These are phyloP conservation scores for Tipula vernalis DNA, from an alignment of 2,888 invertebrate genomes.

Conservation along the genomic window DNA sequence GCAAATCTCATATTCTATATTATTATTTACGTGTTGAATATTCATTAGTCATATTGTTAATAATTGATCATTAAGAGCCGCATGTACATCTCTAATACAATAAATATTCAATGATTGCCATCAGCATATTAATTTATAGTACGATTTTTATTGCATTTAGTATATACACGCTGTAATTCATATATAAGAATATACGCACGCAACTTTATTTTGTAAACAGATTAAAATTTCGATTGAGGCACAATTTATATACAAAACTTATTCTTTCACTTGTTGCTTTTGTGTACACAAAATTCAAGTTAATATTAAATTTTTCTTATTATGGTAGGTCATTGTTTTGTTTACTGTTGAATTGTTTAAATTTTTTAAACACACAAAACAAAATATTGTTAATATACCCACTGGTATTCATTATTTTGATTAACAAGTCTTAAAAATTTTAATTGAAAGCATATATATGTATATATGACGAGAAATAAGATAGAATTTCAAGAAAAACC, in stretches of 20 bases:
- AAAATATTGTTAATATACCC: neutral
- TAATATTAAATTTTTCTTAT: neutral
- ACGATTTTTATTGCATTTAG: neutral
- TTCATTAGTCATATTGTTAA: neutral
- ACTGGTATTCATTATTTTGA: neutral
- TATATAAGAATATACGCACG: neutral
- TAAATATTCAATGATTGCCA: neutral
- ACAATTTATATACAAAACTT: neutral
- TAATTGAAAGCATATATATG: neutral
- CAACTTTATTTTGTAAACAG: neutral
- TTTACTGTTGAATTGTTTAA: neutral
- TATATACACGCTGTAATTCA: neutral
- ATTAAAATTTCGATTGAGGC: neutral
- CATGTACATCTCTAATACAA: neutral
- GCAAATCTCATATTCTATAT: neutral
- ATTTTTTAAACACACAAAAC: no score
- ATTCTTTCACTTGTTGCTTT: neutral
- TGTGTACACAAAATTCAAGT: neutral
- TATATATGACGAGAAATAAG: no score
- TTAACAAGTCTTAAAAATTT: neutral
- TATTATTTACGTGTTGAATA: neutral
- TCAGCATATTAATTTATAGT: neutral
- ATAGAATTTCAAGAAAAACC: neutral
- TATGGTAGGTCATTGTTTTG: neutral
- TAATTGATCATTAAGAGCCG: neutral